Evolutionary conservation across 2,797 vertebrate genomes (phyloP), one percentile per base, ranked within the genome.

Genomic region (Sebastes minor): DNA sequence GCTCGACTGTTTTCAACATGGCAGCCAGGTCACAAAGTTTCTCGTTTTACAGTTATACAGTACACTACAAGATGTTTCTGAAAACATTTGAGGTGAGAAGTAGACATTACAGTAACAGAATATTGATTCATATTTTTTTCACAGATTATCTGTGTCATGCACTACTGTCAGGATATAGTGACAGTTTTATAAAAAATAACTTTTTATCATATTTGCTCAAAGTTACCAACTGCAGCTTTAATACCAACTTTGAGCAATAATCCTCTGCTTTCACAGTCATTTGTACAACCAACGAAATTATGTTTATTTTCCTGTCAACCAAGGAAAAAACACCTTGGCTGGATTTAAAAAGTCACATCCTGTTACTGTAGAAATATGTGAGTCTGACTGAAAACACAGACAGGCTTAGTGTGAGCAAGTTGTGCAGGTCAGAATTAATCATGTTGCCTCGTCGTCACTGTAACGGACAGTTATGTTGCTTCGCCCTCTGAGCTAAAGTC

Each of bases 401-500:
- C 27, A 63, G 33, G 10, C 22, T 52, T 11, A 52, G 42, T 69
- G 57, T 80, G 52, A 72, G 12, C 56, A 63, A 10, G 80, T 33
- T 69, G 42, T 53, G 55, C 49, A 70, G 71, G 69, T 90, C 84
- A 75, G 42, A 67, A 76, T 70, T 55, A 75, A 81, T 88, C 59
- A 78, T 27, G 30, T 70, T 76, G 22, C 63, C 55, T 68, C n/a
- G 16, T 83, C 65, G 28, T 4, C 18, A 25, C 52, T 60, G 59
- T 72, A 74, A 81, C 42, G 22, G 60, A 83, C 76, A 79, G 60
- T 70, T 66, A 71, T 38, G 49, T 27, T 56, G 64, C 80, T 83
- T 81, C 71, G 12, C 52, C 75, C 76, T 61, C 33, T 88, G 82
- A 86, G 81, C 71, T 81, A n/a, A 88, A 81, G 57, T 46, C 71